Conservation (phyloP, 2,113 vertebrate species). For the Aegotheles bennettii region DNA sequence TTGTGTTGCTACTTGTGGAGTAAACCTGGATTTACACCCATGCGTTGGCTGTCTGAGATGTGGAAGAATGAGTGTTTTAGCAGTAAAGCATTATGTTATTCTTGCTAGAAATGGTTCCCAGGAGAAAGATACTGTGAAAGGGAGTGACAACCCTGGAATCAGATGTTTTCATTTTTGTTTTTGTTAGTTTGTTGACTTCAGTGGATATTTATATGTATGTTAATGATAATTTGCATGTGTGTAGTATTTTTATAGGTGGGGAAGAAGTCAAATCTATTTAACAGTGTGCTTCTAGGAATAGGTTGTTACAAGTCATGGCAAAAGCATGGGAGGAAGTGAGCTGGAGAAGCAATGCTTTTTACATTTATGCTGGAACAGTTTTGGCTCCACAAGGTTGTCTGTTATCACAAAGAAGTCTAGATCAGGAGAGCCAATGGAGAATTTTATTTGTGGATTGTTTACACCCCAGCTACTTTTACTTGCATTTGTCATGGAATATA, state of each 20-base stretch:
- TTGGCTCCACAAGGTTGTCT: background rate
- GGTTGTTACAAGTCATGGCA: conserved; percentile 42
- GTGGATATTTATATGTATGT: background rate
- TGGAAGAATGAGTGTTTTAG: background rate
- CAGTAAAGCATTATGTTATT: conserved; percentile 5
- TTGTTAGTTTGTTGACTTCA: background rate
- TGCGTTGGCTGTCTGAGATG: background rate
- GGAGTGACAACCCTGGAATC: conserved; percentile 50
- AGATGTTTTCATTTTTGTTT: background rate
- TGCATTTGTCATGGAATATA: conserved; percentile 32
- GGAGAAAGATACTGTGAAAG: conserved; percentile 62
- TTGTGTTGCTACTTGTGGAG: background rate
- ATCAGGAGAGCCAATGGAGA: background rate
- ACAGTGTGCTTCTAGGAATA: conserved; percentile 16
- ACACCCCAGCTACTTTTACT: conserved; percentile 21
- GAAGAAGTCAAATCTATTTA: conserved; percentile 38
- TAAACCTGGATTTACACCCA: background rate
- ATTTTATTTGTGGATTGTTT: conserved; percentile 40
- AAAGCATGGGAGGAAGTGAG: conserved; percentile 16
- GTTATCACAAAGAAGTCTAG: conserved; percentile 14
- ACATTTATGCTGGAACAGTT: background rate
- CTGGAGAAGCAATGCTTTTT: background rate
- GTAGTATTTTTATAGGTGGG: conserved; percentile 39
- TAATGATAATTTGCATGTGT: conserved; percentile 40
- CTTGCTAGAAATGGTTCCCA: conserved; percentile 63